Percentiles rank a stretch among this genome's conserved stretches.
phyloP scores from a whole-genome alignment of 2,797 vertebrate species.

The Acridotheres tristis region DNA sequence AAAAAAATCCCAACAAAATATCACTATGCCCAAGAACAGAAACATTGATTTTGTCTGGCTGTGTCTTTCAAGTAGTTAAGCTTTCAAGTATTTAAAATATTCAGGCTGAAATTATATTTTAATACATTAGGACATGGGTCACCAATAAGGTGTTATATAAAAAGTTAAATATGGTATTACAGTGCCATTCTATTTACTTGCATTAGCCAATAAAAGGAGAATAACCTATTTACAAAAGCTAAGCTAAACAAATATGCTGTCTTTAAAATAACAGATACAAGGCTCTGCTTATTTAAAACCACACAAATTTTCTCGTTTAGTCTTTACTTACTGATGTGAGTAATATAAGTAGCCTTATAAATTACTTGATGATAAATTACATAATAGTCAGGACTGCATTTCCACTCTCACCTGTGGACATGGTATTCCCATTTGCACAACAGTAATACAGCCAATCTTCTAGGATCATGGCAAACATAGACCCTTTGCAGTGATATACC shows the following conservation, averaged over 20 bases:
- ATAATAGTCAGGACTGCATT: neutral
- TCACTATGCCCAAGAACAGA: neutral
- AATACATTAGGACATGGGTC: neutral
- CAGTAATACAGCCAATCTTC: neutral
- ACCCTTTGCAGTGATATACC: neutral
- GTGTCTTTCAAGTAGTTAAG: neutral
- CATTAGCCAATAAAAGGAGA: neutral
- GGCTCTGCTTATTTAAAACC: neutral
- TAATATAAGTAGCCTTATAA: neutral
- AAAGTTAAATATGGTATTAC: neutral
- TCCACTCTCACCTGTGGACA: neutral
- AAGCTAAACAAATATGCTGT: neutral
- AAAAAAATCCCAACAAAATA: neutral
- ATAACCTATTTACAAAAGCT: neutral
- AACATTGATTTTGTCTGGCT: neutral
- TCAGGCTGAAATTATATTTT: neutral
- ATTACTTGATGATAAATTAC: neutral
- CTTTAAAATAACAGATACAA: neutral
- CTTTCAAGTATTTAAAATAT: too few species aligned
- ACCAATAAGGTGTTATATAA: neutral
- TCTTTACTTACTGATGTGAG: neutral
- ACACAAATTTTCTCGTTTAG: neutral
- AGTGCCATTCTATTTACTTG: neutral
- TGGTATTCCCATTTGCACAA: neutral
- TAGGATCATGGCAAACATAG: neutral